Evolutionary conservation across 2,888 invertebrate species (phyloP).

Genomic region (Apodemia mormo): DNA sequence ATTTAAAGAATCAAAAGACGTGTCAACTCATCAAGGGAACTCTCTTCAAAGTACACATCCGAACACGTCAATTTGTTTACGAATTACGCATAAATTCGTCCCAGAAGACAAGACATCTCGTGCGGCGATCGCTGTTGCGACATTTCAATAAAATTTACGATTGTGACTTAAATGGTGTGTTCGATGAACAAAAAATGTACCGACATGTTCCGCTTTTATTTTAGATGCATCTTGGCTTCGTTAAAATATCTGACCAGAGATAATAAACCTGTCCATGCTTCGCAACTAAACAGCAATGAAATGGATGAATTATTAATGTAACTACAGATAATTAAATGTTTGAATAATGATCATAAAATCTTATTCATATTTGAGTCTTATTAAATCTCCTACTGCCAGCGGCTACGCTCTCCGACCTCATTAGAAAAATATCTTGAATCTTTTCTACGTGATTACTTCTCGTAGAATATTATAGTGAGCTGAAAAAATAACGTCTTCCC

Average conservation of each 20-base stretch:
- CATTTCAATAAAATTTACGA: slow-evolving; percentile 82
- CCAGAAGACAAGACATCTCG: slow-evolving; percentile 77
- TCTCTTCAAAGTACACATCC: slow-evolving; percentile 65
- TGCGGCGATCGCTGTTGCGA: slow-evolving; percentile 77
- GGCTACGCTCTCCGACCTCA: slow-evolving; percentile 16
- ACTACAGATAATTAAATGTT: slow-evolving; percentile 42
- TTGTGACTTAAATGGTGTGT: slow-evolving; percentile 78
- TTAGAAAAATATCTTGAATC: slow-evolving; percentile 18
- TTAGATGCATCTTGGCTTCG: slow-evolving; percentile 71
- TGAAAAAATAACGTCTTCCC: slow-evolving; percentile 12
- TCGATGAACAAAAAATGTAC: slow-evolving; percentile 72
- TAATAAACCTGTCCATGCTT: slow-evolving; percentile 60
- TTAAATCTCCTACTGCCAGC: slow-evolving; percentile 11
- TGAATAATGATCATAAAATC: slow-evolving; percentile 33
- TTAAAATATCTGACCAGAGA: slow-evolving; percentile 73
- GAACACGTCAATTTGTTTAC: slow-evolving; percentile 80
- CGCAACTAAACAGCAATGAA: slow-evolving; percentile 62
- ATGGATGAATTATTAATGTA: slow-evolving; percentile 55
- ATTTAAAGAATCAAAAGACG: slow-evolving; percentile 59
- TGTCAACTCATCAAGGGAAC: slow-evolving; percentile 68
- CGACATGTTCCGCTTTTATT: slow-evolving; percentile 74
- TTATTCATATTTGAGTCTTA: slow-evolving; percentile 21
- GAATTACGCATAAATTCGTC: slow-evolving; percentile 81
- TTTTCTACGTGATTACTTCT: slow-evolving; percentile 11
- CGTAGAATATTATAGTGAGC: slow-evolving; percentile 18